Conservation (phyloP, 2,888 invertebrate genomes). For the Neocrepidodera transversa region DNA sequence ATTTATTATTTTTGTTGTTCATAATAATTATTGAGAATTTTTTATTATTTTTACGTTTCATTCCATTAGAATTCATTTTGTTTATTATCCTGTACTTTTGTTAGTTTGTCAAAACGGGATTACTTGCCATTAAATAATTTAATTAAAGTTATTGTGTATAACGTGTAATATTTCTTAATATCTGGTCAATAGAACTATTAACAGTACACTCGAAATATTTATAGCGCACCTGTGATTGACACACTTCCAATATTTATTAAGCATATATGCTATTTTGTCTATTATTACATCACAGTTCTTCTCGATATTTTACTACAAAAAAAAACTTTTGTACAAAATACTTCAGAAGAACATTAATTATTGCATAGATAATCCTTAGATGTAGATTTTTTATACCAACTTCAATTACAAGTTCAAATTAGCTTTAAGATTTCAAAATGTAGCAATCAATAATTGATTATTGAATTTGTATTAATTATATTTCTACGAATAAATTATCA, state of each 20-base stretch:
- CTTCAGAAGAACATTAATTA: neutral
- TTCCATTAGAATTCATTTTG: too few species aligned
- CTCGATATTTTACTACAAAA: too few species aligned
- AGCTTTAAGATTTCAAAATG: slow-evolving; percentile 10
- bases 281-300: neutral
- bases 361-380: slow-evolving; percentile 13
- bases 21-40: too few species aligned
- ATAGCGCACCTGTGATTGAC: slow-evolving; percentile 21
- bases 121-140: slow-evolving; percentile 17
- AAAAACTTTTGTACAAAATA: too few species aligned
- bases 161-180: neutral
- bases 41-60: too few species aligned
- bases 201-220: neutral
- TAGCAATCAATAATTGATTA: neutral
- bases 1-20: too few species aligned
- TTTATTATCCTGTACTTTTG: too few species aligned
- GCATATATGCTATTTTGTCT: slow-evolving; percentile 6
- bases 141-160: neutral
- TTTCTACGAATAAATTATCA: slow-evolving; percentile 13
- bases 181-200: neutral
- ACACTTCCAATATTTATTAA: slow-evolving; percentile 3
- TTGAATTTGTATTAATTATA: slow-evolving; percentile 8
- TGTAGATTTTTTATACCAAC: slow-evolving; percentile 18
- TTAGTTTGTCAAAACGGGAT: slow-evolving; percentile 15
- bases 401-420: slow-evolving; percentile 22